Conservation (phyloP, 2,888 invertebrate species). For the Phalera bucephala region DNA sequence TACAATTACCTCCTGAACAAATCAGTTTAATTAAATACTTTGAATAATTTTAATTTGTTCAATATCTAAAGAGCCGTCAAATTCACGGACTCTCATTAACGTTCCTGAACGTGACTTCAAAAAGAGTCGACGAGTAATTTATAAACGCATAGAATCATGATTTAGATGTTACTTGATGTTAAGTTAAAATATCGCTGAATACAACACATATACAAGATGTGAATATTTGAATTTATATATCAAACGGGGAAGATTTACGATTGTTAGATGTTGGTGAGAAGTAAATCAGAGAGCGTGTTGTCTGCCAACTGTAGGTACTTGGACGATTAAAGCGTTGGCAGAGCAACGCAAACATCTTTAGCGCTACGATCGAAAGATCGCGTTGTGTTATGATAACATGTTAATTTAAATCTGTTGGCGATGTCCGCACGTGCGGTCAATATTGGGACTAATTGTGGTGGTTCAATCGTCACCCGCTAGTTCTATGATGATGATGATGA, state of each 20-base stretch:
- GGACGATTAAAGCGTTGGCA: slow-evolving; percentile 70
- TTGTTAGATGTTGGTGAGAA: slow-evolving; percentile 64
- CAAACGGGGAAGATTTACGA: slow-evolving; percentile 50
- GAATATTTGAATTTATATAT: slow-evolving; percentile 29
- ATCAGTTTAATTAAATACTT: too few species aligned
- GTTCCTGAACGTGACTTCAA: slow-evolving; percentile 14
- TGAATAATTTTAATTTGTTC: too few species aligned
- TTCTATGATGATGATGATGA: too few species aligned
- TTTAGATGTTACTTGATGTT: slow-evolving; percentile 31
- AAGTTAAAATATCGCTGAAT: slow-evolving; percentile 29
- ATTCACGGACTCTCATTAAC: too few species aligned
- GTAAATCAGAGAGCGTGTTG: slow-evolving; percentile 70
- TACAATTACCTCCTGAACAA: too few species aligned
- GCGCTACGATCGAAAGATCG: slow-evolving; percentile 43
- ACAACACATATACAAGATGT: slow-evolving; percentile 24
- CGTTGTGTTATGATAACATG: slow-evolving; percentile 44
- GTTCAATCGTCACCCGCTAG: too few species aligned
- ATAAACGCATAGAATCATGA: slow-evolving; percentile 24
- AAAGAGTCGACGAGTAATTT: slow-evolving; percentile 32
- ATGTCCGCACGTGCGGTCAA: slow-evolving; percentile 10
- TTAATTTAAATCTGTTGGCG: slow-evolving; percentile 51
- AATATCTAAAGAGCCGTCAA: too few species aligned
- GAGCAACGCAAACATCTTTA: slow-evolving; percentile 59
- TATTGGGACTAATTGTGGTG: too few species aligned
- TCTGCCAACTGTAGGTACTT: slow-evolving; percentile 66